Evolutionary conservation across 2,888 invertebrate genomes (phyloP).

Genomic region (Chydorus sphaericus): DNA sequence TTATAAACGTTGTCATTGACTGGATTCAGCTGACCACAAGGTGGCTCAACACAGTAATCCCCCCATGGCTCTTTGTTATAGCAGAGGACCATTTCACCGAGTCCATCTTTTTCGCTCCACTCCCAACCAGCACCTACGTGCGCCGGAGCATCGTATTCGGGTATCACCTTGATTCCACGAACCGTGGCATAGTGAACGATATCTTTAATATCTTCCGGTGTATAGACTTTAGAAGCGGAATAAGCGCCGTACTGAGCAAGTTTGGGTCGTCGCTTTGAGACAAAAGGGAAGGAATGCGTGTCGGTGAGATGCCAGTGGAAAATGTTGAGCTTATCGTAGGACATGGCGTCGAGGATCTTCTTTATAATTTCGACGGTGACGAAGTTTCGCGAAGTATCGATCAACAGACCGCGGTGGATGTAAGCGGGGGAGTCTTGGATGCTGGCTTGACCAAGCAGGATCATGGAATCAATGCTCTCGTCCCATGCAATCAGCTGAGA

Average conservation of each 20-base stretch:
- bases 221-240: slow-evolving; percentile 55
- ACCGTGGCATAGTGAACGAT: slow-evolving; percentile 41
- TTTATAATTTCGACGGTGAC: slow-evolving; percentile 52
- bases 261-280: slow-evolving; percentile 53
- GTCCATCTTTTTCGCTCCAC: slow-evolving; percentile 50
- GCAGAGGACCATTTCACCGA: slow-evolving; percentile 65
- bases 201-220: slow-evolving; percentile 44
- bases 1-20: slow-evolving; percentile 54
- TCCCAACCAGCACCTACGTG: slow-evolving; percentile 82
- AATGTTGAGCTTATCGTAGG: slow-evolving; percentile 74
- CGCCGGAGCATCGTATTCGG: slow-evolving; percentile 84
- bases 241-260: slow-evolving; percentile 64
- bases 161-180: slow-evolving; percentile 70
- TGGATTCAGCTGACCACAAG: slow-evolving; percentile 70
- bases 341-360: slow-evolving; percentile 68
- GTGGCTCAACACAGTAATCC: slow-evolving; percentile 61
- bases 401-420: slow-evolving; percentile 68
- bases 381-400: slow-evolving; percentile 82
- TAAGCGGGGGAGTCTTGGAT: slow-evolving; percentile 64
- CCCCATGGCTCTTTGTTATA: slow-evolving; percentile 63
- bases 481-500: slow-evolving; percentile 15
- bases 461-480: slow-evolving; percentile 5
- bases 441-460: slow-evolving; percentile 15
- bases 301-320: slow-evolving; percentile 92
- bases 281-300: slow-evolving; percentile 84